Conservation (phyloP, 2,888 invertebrate species). For the Linyphia triangularis region DNA sequence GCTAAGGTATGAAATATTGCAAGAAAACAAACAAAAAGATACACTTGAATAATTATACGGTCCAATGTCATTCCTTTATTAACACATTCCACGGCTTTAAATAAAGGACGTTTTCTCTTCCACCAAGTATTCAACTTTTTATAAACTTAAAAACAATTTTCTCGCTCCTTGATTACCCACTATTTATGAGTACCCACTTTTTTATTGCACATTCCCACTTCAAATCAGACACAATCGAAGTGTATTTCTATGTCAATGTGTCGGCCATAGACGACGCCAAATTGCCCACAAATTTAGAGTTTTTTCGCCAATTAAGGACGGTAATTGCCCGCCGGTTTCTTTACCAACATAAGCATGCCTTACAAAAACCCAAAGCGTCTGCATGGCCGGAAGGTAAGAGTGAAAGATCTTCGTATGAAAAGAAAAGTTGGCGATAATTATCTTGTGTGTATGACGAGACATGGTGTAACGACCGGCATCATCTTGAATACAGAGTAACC, state of each 20-base stretch:
- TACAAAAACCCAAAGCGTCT: not conserved
- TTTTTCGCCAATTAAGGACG: not conserved
- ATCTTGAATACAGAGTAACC: slow-evolving; percentile 1
- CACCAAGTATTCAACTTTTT: not conserved
- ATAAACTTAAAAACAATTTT: not conserved
- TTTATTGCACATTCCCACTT: not conserved
- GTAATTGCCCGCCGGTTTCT: not conserved
- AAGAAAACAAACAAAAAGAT: not conserved
- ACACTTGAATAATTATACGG: no score
- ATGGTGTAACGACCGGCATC: not conserved
- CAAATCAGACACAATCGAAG: not conserved
- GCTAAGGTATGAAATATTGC: not conserved
- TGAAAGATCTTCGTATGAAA: not conserved
- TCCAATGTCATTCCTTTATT: not conserved
- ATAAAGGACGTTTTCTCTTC: no score
- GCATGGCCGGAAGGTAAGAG: not conserved
- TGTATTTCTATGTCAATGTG: slow-evolving; percentile 26
- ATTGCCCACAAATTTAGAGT: not conserved
- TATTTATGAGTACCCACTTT: not conserved
- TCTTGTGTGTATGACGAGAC: not conserved
- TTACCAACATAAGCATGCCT: not conserved
- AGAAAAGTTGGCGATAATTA: not conserved
- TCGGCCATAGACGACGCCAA: not conserved
- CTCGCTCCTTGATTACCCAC: not conserved
- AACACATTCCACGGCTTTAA: not conserved